phyloP scores from a whole-genome alignment of 2,888 invertebrate species.

The Petrolisthes manimaculis region DNA sequence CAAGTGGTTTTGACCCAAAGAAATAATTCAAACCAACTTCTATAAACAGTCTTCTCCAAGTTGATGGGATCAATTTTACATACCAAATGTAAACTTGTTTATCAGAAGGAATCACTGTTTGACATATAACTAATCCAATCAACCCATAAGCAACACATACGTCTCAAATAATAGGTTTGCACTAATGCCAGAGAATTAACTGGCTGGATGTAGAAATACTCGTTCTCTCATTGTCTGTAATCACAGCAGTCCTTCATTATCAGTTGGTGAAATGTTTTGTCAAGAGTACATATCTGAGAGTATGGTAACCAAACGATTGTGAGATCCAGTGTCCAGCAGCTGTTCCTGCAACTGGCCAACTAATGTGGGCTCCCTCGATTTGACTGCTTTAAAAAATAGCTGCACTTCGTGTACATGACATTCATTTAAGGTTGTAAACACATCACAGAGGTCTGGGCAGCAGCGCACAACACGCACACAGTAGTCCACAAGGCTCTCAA shows the following conservation, averaged over 20 bases:
- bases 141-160: too few species aligned
- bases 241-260: constrained; percentile 1
- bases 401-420: constrained; percentile 64
- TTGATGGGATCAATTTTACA: too few species aligned
- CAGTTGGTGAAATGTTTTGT: constrained; percentile 2
- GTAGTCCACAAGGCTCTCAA: constrained; percentile 44
- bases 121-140: too few species aligned
- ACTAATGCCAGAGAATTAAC: too few species aligned
- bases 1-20: too few species aligned
- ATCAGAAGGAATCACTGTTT: too few species aligned
- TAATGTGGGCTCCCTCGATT: constrained; percentile 46
- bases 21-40: too few species aligned
- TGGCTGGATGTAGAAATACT: too few species aligned
- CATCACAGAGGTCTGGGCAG: constrained; percentile 39
- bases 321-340: constrained; percentile 57
- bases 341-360: constrained; percentile 63
- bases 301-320: constrained; percentile 59
- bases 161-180: too few species aligned
- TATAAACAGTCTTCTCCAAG: too few species aligned
- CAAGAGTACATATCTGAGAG: constrained; percentile 61
- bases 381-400: constrained; percentile 53
- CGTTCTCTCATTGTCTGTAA: background rate
- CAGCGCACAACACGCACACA: constrained; percentile 48
- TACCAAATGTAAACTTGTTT: too few species aligned
- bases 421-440: constrained; percentile 56